phyloP scores from a whole-genome alignment of 2,113 vertebrate genomes.

The Polypterus bichir region DNA sequence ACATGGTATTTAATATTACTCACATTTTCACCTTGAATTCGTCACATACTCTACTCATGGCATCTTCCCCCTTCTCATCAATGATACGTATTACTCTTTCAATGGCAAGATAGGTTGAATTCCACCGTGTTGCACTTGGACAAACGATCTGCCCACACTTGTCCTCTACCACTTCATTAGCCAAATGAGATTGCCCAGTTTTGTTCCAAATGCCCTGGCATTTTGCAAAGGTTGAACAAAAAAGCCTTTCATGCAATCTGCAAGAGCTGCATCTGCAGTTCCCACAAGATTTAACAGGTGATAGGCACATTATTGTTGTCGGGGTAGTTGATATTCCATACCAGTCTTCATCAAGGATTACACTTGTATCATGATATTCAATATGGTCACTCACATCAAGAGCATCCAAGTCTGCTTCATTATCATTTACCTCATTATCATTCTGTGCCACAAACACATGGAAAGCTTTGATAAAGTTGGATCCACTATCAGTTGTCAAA shows the following conservation, averaged over 20 bases:
- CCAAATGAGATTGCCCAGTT: slow-evolving; percentile 7
- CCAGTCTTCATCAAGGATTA: slow-evolving; percentile 8
- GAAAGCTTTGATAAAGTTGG: slow-evolving; percentile 15
- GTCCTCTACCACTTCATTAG: slow-evolving; percentile 6
- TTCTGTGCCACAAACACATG: slow-evolving; percentile 15
- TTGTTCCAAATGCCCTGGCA: not conserved
- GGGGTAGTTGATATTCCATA: slow-evolving; percentile 6
- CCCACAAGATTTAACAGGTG: slow-evolving; percentile 10
- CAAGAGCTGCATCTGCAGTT: slow-evolving; percentile 8
- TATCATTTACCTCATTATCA: slow-evolving; percentile 3
- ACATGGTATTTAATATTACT: not conserved
- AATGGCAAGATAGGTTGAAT: slow-evolving; percentile 4
- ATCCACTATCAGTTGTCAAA: slow-evolving; percentile 14
- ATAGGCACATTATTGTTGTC: slow-evolving; percentile 11
- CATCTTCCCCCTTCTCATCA: slow-evolving; percentile 6
- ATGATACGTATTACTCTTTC: slow-evolving; percentile 4
- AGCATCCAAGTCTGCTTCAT: slow-evolving; percentile 7
- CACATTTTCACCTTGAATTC: slow-evolving; percentile 17
- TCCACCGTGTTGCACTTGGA: slow-evolving; percentile 1
- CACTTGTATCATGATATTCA: slow-evolving; percentile 8
- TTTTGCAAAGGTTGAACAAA: slow-evolving; percentile 5
- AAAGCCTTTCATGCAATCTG: slow-evolving; percentile 4
- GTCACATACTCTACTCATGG: slow-evolving; percentile 14
- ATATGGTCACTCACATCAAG: slow-evolving; percentile 1
- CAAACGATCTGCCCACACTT: not conserved